Evolutionary conservation across 2,888 invertebrate species (phyloP).

Genomic region (Autographa gamma): DNA sequence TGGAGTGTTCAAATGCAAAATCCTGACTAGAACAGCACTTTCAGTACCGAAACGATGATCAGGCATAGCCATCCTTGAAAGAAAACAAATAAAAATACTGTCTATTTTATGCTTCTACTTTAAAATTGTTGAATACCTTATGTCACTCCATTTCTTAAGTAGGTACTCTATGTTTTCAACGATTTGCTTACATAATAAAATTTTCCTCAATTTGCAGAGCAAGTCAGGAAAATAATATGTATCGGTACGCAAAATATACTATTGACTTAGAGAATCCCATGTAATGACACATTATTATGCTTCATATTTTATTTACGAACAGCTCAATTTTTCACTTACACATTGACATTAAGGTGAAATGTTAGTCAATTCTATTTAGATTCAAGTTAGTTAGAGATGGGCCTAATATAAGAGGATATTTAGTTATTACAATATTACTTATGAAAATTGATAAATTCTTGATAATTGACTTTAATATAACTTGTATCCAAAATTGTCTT

Average conservation of each 20-base stretch:
- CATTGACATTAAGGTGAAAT: background rate
- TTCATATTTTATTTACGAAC: slow-evolving; percentile 27
- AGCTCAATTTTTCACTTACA: slow-evolving; percentile 25
- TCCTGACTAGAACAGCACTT: background rate
- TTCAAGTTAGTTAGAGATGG: background rate
- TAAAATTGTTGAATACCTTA: background rate
- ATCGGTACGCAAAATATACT: slow-evolving; percentile 78
- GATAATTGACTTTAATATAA: too few species aligned
- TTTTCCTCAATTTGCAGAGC: slow-evolving; percentile 82
- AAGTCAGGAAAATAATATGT: slow-evolving; percentile 87
- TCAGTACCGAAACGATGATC: background rate
- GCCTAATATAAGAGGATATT: background rate
- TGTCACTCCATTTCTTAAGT: slow-evolving; percentile 25
- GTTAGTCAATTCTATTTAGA: background rate
- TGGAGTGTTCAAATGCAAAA: slow-evolving; percentile 8
- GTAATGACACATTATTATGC: slow-evolving; percentile 26
- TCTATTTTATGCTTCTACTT: too few species aligned
- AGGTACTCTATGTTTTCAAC: slow-evolving; percentile 32
- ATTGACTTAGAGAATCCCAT: slow-evolving; percentile 53
- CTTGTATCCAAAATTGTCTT: too few species aligned
- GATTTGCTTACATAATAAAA: slow-evolving; percentile 48
- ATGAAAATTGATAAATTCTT: too few species aligned
- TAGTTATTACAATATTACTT: too few species aligned
- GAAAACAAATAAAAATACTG: too few species aligned
- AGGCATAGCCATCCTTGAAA: background rate